Evolutionary conservation across 2,888 invertebrate genomes (phyloP).

Genomic region (Hirtodrosophila histrioides): DNA sequence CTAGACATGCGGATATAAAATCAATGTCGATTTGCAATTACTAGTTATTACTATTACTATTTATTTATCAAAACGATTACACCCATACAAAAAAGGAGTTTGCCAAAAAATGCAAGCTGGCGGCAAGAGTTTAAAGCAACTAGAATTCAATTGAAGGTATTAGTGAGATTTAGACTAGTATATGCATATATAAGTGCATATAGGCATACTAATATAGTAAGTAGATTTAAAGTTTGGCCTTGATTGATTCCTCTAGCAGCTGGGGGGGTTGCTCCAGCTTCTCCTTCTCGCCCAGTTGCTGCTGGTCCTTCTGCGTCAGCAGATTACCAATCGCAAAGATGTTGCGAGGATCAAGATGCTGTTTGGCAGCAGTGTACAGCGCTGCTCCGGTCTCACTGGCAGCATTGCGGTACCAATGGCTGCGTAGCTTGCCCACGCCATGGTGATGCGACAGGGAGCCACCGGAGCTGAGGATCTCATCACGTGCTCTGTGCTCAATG

Average conservation of each 20-base stretch:
- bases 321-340: slow-evolving; percentile 96
- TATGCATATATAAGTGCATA: slow-evolving; percentile 2
- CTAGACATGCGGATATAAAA: not conserved
- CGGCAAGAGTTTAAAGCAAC: slow-evolving; percentile 27
- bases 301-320: slow-evolving; percentile 50
- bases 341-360: slow-evolving; percentile 95
- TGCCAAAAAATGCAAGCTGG: slow-evolving; percentile 39
- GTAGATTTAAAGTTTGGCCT: slow-evolving; percentile 73
- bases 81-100: slow-evolving; percentile 67
- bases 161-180: slow-evolving; percentile 52
- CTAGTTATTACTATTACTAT: too few relatives aligned
- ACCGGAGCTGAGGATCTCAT: slow-evolving; percentile 93
- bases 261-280: not conserved
- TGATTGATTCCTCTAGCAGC: slow-evolving; percentile 29
- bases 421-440: slow-evolving; percentile 96
- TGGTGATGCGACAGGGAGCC: slow-evolving; percentile 98
- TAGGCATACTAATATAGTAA: not conserved
- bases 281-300: not conserved
- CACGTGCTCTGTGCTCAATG: slow-evolving; percentile 94
- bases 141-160: slow-evolving; percentile 38
- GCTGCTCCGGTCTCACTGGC: slow-evolving; percentile 92
- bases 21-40: slow-evolving; percentile 44
- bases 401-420: slow-evolving; percentile 93
- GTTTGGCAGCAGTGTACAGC: slow-evolving; percentile 92
- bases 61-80: slow-evolving; percentile 66